These are phyloP conservation scores for Helostoma temminkii DNA, from an alignment of 2,797 vertebrate genomes.

Conservation along the genomic window DNA sequence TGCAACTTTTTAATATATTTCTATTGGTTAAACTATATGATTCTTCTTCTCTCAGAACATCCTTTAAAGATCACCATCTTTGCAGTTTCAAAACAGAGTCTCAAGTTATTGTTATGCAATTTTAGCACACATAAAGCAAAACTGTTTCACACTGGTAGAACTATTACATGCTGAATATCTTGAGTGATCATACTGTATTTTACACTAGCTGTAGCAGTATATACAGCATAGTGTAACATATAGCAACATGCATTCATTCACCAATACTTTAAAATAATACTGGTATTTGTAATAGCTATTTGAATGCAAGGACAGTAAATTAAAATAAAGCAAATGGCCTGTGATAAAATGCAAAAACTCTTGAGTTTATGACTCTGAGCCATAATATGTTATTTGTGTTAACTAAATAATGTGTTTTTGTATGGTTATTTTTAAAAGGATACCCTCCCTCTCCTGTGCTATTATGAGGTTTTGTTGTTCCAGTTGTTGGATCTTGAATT, in stretches of 20 bases:
- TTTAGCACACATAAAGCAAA: not conserved
- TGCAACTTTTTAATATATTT: not conserved
- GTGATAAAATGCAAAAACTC: too few relatives aligned
- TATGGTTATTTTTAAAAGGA: conserved; percentile 81
- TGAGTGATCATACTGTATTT: not conserved
- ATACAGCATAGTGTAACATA: not conserved
- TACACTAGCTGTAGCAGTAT: not conserved
- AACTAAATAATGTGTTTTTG: not conserved
- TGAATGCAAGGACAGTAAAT: not conserved
- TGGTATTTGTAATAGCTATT: conserved; percentile 2
- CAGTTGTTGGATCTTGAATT: conserved; percentile 93
- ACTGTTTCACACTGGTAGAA: not conserved
- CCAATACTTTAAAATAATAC: not conserved
- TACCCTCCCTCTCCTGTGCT: conserved; percentile 94
- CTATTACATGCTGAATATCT: not conserved
- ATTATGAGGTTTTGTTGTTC: conserved; percentile 94
- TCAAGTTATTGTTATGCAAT: not conserved
- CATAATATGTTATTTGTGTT: too few relatives aligned
- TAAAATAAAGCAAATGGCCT: conserved; percentile 1
- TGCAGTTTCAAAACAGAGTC: not conserved
- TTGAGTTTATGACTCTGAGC: too few relatives aligned
- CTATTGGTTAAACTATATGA: not conserved
- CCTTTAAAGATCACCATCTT: not conserved
- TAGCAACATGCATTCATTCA: not conserved
- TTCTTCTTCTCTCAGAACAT: not conserved